phyloP scores from a whole-genome alignment of 2,888 invertebrate genomes.

The Tipula confusa region DNA sequence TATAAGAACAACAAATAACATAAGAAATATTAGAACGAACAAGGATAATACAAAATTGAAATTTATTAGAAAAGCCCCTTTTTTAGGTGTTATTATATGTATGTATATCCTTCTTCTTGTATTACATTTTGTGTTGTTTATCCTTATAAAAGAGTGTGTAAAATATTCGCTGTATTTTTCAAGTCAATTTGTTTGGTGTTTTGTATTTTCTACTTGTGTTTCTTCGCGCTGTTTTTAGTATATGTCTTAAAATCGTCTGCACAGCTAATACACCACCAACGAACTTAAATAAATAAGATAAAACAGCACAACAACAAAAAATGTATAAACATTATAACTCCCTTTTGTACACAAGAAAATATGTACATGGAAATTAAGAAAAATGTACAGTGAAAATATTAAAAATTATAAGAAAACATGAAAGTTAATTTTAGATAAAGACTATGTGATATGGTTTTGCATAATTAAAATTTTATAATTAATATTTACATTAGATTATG shows the following conservation, averaged over 20 bases:
- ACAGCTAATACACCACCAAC: not conserved
- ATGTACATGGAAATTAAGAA: not conserved
- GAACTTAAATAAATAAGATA: slow-evolving; percentile 14
- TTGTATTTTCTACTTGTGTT: not conserved
- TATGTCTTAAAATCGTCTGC: not conserved
- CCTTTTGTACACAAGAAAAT: slow-evolving; percentile 20
- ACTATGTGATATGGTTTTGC: not conserved
- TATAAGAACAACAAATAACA: slow-evolving; percentile 27
- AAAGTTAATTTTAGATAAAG: slow-evolving; percentile 12
- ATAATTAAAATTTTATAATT: slow-evolving; percentile 25
- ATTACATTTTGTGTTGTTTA: not conserved
- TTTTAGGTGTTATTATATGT: not conserved
- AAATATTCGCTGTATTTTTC: slow-evolving; percentile 26
- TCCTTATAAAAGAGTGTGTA: slow-evolving; percentile 16
- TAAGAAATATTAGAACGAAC: slow-evolving; percentile 29
- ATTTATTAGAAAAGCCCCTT: slow-evolving; percentile 29
- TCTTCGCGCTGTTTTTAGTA: not conserved
- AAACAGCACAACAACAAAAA: not conserved
- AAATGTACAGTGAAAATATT: not conserved
- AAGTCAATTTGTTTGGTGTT: not conserved
- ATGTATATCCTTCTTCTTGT: not conserved
- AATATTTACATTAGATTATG: not conserved
- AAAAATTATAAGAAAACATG: slow-evolving; percentile 12
- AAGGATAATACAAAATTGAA: slow-evolving; percentile 30
- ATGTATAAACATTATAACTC: not conserved